Conservation (phyloP, 2,888 invertebrate species). For the Coremacera marginata region DNA sequence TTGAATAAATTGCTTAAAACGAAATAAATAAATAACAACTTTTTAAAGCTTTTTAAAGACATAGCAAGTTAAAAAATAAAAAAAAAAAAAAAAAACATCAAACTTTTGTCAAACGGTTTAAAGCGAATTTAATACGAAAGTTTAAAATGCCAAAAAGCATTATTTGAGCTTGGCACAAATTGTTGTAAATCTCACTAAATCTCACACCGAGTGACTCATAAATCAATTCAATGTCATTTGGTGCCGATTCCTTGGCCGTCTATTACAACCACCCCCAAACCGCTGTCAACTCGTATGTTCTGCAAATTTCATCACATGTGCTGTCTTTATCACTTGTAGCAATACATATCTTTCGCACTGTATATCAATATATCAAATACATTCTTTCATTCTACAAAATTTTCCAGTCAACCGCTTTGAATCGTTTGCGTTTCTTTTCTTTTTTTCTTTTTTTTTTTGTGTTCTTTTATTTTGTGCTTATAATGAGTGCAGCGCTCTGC, state of each 20-base stretch:
- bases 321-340: background rate
- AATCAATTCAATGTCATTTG: background rate
- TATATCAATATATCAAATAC: slow-evolving; percentile 19
- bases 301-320: background rate
- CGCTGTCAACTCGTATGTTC: background rate
- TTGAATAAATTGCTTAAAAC: slow-evolving; percentile 58
- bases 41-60: background rate
- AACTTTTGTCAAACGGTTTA: too few relatives aligned
- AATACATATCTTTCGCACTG: background rate
- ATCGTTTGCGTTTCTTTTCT: background rate
- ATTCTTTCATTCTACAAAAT: background rate
- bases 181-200: too few relatives aligned
- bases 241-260: background rate
- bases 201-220: background rate
- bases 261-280: background rate
- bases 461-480: slow-evolving; percentile 10
- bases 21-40: background rate
- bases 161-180: background rate
- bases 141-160: background rate
- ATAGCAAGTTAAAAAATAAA: background rate
- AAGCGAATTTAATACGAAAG: too few relatives aligned
- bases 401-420: background rate
- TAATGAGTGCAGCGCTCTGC: slow-evolving; percentile 24
- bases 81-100: too few relatives aligned
- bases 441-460: slow-evolving; percentile 26